These are phyloP conservation scores for Drosophila multiciliata DNA, from an alignment of 2,888 invertebrate genomes.

Conservation along the genomic window DNA sequence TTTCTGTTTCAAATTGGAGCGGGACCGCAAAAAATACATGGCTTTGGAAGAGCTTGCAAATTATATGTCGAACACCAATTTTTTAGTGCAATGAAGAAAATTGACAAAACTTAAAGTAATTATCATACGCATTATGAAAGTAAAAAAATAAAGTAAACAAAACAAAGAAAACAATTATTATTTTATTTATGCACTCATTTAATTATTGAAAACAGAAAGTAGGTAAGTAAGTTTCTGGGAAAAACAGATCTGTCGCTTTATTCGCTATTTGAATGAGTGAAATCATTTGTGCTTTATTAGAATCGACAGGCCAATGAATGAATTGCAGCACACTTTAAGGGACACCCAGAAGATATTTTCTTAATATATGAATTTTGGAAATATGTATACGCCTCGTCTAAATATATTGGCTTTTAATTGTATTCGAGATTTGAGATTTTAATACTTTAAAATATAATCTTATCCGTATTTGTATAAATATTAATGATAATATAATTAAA, in stretches of 20 bases:
- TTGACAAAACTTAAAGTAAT: background rate
- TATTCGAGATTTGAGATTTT: no score
- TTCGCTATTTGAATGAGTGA: background rate
- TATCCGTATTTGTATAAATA: background rate
- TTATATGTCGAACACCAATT: no score
- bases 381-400: no score
- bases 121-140: conserved; percentile 55
- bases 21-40: no score
- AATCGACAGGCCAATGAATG: background rate
- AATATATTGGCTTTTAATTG: background rate
- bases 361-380: background rate
- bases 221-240: background rate
- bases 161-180: background rate
- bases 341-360: background rate
- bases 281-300: background rate
- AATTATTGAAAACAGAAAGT: background rate
- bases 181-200: background rate
- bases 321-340: background rate
- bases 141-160: conserved; percentile 63
- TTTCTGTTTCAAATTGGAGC: conserved; percentile 86
- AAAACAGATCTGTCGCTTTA: background rate
- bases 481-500: background rate
- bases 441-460: background rate
- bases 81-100: conserved; percentile 54
- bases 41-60: no score